phyloP scores from a whole-genome alignment of 2,888 invertebrate genomes.

The Drosophila incognita region DNA sequence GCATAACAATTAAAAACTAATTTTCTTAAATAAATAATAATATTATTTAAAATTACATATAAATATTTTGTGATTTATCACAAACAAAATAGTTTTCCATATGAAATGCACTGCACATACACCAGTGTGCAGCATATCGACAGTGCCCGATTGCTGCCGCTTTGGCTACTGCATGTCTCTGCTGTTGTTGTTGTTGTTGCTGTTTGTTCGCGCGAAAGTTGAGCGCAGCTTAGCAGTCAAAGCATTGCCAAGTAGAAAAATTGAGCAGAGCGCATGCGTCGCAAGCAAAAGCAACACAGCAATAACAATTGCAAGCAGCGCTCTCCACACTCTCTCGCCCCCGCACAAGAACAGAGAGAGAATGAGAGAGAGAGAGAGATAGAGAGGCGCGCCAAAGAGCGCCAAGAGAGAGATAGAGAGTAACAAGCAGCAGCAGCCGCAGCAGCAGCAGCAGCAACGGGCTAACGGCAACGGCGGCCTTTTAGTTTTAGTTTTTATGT shows the following conservation, averaged over 20 bases:
- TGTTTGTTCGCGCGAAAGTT: conserved; percentile 68
- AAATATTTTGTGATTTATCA: background rate
- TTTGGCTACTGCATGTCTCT: conserved; percentile 62
- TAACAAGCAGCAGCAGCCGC: conserved; percentile 29
- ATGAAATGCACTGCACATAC: background rate
- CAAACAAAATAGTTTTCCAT: background rate
- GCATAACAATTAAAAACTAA: background rate
- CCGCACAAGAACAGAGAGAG: conserved; percentile 27
- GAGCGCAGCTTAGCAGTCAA: conserved; percentile 56
- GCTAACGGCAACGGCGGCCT: conserved; percentile 71
- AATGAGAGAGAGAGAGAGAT: conserved; percentile 5
- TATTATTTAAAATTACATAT: background rate
- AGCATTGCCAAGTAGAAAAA: conserved; percentile 42
- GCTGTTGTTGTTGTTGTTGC: conserved; percentile 18
- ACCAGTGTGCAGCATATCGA: conserved; percentile 45
- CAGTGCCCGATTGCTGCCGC: conserved; percentile 43
- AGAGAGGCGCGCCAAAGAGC: conserved; percentile 27
- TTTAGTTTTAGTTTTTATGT: conserved; percentile 77
- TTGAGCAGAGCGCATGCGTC: conserved; percentile 61
- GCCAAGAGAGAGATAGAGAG: conserved; percentile 34
- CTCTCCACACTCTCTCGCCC: conserved; percentile 32
- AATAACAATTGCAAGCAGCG: conserved; percentile 55
- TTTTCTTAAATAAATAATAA: background rate
- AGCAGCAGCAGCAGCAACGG: conserved; percentile 47
- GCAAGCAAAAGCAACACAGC: conserved; percentile 41